A percentile compares a stretch with the other conserved stretches of the same genome.
Conservation (phyloP, 2,113 vertebrate species). For the Pelvicachromis taeniatus region DNA sequence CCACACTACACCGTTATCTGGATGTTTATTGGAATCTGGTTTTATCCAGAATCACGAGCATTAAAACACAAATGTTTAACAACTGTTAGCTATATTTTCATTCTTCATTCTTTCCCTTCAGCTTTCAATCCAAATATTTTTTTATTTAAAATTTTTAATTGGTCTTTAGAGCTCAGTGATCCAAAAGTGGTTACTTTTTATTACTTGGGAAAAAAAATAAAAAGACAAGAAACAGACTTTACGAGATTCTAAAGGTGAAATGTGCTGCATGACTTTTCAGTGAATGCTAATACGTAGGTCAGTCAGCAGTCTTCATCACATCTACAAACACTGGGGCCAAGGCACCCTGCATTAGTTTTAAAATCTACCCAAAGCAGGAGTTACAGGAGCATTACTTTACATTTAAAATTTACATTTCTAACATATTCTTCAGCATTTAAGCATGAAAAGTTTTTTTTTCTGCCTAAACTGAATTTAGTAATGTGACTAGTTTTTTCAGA, state of each 20-base stretch:
- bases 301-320: not conserved
- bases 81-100: not conserved
- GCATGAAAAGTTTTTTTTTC: too few relatives aligned
- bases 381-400: not conserved
- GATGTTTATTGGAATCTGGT: not conserved
- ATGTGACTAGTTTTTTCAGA: not conserved
- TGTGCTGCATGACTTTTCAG: not conserved
- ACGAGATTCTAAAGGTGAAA: not conserved
- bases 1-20: not conserved
- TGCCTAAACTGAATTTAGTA: not conserved
- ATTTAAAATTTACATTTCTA: not conserved
- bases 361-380: not conserved
- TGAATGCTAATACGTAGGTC: not conserved
- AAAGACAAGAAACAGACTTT: accelerated
- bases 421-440: not conserved
- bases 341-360: not conserved
- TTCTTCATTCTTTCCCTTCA: not conserved
- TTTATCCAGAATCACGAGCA: not conserved
- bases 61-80: not conserved
- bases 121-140: too few relatives aligned
- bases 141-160: not conserved
- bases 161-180: not conserved
- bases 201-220: not conserved
- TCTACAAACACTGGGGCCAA: not conserved
- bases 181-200: not conserved